phyloP scores from a whole-genome alignment of 2,797 vertebrate genomes.

The Sorex maritimensis region DNA sequence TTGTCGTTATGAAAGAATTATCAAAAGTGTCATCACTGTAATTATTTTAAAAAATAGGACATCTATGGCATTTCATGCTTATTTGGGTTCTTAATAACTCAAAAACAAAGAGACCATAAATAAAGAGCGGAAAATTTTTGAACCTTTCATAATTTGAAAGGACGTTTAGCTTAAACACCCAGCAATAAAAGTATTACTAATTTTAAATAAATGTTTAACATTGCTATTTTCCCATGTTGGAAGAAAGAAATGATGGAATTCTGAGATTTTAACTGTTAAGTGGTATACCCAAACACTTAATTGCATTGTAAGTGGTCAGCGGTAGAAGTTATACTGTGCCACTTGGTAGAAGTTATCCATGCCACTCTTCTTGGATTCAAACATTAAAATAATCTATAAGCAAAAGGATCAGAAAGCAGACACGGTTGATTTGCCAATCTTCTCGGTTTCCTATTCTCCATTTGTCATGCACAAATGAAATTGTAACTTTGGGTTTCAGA shows the following conservation, averaged over 20 bases:
- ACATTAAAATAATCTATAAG: not conserved
- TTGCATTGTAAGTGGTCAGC: not conserved
- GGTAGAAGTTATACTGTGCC: not conserved
- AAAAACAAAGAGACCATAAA: not conserved
- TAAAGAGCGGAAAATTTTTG: not conserved
- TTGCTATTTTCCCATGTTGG: not conserved
- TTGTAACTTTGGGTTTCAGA: not conserved
- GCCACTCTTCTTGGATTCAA: not conserved
- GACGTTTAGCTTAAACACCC: conserved; percentile 16
- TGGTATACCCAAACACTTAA: not conserved
- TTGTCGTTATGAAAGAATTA: conserved; percentile 79
- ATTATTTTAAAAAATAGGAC: conserved; percentile 55
- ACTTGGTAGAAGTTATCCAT: not conserved
- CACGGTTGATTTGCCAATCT: not conserved
- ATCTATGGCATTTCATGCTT: conserved; percentile 76
- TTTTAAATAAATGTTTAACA: not conserved
- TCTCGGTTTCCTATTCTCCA: not conserved
- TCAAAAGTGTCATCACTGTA: conserved; percentile 74
- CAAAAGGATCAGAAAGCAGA: not conserved
- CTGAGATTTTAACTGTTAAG: not conserved
- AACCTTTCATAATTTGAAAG: not conserved
- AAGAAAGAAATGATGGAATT: not conserved
- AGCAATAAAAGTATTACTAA: not conserved
- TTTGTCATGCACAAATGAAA: not conserved
- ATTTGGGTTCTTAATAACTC: conserved; percentile 79